Evolutionary conservation across 1,140 invertebrate species (phyloP).

Genomic region (Prorops nasuta): DNA sequence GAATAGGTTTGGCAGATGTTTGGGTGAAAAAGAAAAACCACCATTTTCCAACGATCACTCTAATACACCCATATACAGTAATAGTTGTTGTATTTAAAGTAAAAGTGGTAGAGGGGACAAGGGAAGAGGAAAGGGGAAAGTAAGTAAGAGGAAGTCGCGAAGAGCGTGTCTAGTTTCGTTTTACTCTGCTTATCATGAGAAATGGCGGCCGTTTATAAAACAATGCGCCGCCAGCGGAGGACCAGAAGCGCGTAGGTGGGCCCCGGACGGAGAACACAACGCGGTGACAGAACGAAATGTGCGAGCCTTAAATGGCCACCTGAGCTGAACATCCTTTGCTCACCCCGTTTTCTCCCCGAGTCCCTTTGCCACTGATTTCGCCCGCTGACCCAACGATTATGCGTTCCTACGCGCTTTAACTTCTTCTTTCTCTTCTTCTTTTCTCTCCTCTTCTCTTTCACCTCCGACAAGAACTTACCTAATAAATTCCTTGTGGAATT

Average conservation of each 20-base stretch:
- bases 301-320: constrained; percentile 50
- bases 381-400: constrained; percentile 14
- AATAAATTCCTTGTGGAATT: too few relatives aligned
- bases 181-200: constrained; percentile 49
- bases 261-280: constrained; percentile 42
- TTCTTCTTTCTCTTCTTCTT: constrained; percentile 2
- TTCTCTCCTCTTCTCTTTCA: not conserved
- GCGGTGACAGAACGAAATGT: constrained; percentile 55
- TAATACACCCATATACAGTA: too few relatives aligned
- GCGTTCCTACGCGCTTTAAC: not conserved
- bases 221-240: constrained; percentile 36
- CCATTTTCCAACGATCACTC: too few relatives aligned
- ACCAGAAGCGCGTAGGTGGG: constrained; percentile 47
- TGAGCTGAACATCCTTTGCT: too few relatives aligned
- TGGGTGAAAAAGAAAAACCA: too few relatives aligned
- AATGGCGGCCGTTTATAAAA: constrained; percentile 47
- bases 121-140: not conserved
- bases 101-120: not conserved
- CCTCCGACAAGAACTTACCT: too few relatives aligned
- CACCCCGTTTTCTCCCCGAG: too few relatives aligned
- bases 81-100: too few relatives aligned
- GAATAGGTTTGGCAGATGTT: too few relatives aligned
- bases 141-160: not conserved
- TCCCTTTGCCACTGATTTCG: constrained; percentile 6
- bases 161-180: constrained; percentile 38